Percentiles rank a stretch among this genome's conserved stretches.
phyloP scores from a whole-genome alignment of 2,113 vertebrate genomes.

The Eira barbara region DNA sequence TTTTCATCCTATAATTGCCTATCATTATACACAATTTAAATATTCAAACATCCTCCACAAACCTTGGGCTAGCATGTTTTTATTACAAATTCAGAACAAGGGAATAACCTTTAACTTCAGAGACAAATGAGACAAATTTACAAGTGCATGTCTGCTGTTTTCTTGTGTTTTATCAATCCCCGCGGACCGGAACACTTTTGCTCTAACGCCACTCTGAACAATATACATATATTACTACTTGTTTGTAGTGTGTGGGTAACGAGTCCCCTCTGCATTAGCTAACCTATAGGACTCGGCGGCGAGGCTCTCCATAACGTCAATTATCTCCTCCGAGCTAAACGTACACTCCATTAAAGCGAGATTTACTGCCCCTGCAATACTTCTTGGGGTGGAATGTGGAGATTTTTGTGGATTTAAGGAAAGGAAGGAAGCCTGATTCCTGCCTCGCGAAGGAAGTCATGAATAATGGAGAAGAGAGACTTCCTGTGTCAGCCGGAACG shows the following conservation, averaged over 20 bases:
- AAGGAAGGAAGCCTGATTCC: slow-evolving; percentile 62
- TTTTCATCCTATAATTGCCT: slow-evolving; percentile 88
- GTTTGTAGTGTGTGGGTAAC: slow-evolving; percentile 87
- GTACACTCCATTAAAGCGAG: slow-evolving; percentile 86
- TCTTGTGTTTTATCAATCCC: slow-evolving; percentile 88
- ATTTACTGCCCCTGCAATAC: slow-evolving; percentile 82
- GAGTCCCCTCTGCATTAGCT: slow-evolving; percentile 89
- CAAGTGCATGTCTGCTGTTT: slow-evolving; percentile 91
- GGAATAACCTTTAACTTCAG: slow-evolving; percentile 93
- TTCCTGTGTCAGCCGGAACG: slow-evolving; percentile 69
- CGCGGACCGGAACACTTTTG: slow-evolving; percentile 84
- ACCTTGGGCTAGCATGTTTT: slow-evolving; percentile 88
- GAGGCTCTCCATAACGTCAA: slow-evolving; percentile 84
- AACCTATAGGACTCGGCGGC: slow-evolving; percentile 85
- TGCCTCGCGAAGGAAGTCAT: slow-evolving; percentile 73
- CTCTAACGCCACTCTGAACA: slow-evolving; percentile 86
- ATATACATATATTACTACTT: slow-evolving; percentile 89
- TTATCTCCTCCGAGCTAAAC: slow-evolving; percentile 86
- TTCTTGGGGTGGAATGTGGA: slow-evolving; percentile 79
- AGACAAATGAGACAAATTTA: slow-evolving; percentile 92
- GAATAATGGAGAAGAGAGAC: slow-evolving; percentile 73
- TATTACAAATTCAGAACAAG: slow-evolving; percentile 92
- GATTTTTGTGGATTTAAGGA: slow-evolving; percentile 82
- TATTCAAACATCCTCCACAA: slow-evolving; percentile 87
- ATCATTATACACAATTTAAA: slow-evolving; percentile 88